Evolutionary conservation across 2,888 invertebrate genomes (phyloP).

Genomic region (Drosophila subsilvestris): DNA sequence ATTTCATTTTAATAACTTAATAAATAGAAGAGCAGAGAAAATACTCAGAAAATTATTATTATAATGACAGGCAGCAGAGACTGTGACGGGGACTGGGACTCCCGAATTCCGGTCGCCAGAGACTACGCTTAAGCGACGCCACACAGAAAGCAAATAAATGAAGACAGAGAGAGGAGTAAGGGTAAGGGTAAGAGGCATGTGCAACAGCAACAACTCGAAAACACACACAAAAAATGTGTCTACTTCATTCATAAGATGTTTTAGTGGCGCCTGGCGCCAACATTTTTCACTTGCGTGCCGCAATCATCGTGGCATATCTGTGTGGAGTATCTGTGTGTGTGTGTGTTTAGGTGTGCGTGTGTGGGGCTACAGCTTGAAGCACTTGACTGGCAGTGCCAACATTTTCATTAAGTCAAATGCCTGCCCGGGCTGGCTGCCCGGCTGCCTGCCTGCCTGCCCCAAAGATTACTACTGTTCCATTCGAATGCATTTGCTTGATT

Average conservation of each 20-base stretch:
- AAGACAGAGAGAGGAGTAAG: neutral
- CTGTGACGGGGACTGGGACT: too few species aligned
- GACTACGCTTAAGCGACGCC: slow-evolving; percentile 41
- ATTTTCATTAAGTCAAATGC: slow-evolving; percentile 82
- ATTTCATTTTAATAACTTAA: slow-evolving; percentile 75
- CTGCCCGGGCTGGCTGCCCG: slow-evolving; percentile 40
- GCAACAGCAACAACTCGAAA: slow-evolving; percentile 31
- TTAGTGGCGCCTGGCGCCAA: slow-evolving; percentile 81
- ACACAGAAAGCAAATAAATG: slow-evolving; percentile 24
- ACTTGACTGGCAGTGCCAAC: slow-evolving; percentile 83
- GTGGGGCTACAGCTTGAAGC: slow-evolving; percentile 75
- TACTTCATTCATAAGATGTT: slow-evolving; percentile 79
- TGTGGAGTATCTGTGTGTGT: neutral
- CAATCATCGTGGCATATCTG: slow-evolving; percentile 53
- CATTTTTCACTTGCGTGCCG: slow-evolving; percentile 76
- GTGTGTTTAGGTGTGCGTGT: slow-evolving; percentile 19
- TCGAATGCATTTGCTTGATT: slow-evolving; percentile 73
- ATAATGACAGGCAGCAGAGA: slow-evolving; percentile 49
- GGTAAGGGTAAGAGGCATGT: slow-evolving; percentile 7
- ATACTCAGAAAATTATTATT: slow-evolving; percentile 61
- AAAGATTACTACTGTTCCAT: slow-evolving; percentile 41
- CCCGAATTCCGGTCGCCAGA: slow-evolving; percentile 60
- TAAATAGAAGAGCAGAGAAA: slow-evolving; percentile 51
- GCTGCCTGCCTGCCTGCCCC: slow-evolving; percentile 36
- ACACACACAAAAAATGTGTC: slow-evolving; percentile 71